A percentile compares a stretch with the other conserved stretches of the same genome.
Evolutionary conservation across 2,888 invertebrate species (phyloP).

Genomic region (Pandemis cinnamomeana): DNA sequence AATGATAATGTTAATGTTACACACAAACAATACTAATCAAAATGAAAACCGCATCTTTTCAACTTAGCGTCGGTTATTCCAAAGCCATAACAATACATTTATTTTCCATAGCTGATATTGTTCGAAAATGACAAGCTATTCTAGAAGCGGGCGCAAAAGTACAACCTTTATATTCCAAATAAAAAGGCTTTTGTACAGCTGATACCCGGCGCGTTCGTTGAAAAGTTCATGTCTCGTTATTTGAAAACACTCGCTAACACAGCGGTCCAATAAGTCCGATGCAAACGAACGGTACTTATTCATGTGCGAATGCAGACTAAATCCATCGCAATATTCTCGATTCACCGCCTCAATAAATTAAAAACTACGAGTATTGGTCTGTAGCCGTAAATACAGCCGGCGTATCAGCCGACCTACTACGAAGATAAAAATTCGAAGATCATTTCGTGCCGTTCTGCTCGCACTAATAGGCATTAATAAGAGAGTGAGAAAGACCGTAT

Average conservation of each 20-base stretch:
- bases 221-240: conserved; percentile 34
- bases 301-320: conserved; percentile 4
- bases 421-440: too few species aligned
- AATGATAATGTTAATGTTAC: not conserved
- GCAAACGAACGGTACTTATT: conserved; percentile 20
- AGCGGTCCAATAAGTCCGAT: conserved; percentile 25
- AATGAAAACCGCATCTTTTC: not conserved
- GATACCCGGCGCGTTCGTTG: conserved; percentile 28
- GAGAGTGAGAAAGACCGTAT: too few species aligned
- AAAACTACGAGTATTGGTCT: conserved; percentile 19
- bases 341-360: conserved; percentile 35
- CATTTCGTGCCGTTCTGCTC: too few species aligned
- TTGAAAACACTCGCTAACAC: conserved; percentile 28
- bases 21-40: conserved; percentile 1
- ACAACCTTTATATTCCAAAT: conserved; percentile 29
- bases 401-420: not conserved
- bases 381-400: conserved; percentile 30
- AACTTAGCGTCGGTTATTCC: not conserved
- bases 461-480: too few species aligned
- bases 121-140: conserved; percentile 24
- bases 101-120: conserved; percentile 12
- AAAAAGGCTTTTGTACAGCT: conserved; percentile 30
- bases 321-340: conserved; percentile 36
- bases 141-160: conserved; percentile 12
- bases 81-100: conserved; percentile 5